Evolutionary conservation across 1,140 invertebrate species (phyloP).

Genomic region (Aphelinus certus): DNA sequence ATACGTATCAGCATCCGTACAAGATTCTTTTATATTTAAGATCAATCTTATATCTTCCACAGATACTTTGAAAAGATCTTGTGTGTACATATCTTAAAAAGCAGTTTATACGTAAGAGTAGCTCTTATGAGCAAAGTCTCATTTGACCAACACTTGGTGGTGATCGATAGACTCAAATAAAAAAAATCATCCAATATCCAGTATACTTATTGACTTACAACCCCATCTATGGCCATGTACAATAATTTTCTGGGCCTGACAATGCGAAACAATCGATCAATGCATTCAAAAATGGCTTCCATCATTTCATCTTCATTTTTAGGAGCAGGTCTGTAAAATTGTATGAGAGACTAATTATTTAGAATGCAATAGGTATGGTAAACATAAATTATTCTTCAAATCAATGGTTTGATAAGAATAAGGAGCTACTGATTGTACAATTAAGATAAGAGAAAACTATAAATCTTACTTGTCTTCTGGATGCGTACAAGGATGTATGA

Average conservation of each 20-base stretch:
- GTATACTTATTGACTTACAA: conserved; percentile 71
- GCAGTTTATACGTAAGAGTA: too few relatives aligned
- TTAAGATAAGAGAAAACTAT: not conserved
- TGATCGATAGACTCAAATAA: not conserved
- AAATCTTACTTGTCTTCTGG: conserved; percentile 90
- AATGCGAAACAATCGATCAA: conserved; percentile 95
- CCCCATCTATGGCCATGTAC: conserved; percentile 99
- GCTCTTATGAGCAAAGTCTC: too few relatives aligned
- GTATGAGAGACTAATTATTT: too few relatives aligned
- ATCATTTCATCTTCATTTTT: conserved; percentile 99
- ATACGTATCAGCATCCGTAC: too few relatives aligned
- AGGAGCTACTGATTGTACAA: not conserved
- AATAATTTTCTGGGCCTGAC: conserved; percentile 93
- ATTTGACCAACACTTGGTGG: too few relatives aligned
- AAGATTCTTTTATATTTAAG: too few relatives aligned
- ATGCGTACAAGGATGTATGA: conserved; percentile 99
- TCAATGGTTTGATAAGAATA: too few relatives aligned
- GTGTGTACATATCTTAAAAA: too few relatives aligned
- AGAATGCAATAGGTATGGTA: not conserved
- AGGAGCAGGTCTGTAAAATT: conserved; percentile 83
- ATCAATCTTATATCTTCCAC: too few relatives aligned
- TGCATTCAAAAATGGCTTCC: conserved; percentile 98
- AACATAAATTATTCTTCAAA: too few relatives aligned
- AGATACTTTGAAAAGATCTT: too few relatives aligned
- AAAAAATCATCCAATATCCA: not conserved